phyloP scores from a whole-genome alignment of 2,797 vertebrate genomes.

The Acropternis orthonyx region DNA sequence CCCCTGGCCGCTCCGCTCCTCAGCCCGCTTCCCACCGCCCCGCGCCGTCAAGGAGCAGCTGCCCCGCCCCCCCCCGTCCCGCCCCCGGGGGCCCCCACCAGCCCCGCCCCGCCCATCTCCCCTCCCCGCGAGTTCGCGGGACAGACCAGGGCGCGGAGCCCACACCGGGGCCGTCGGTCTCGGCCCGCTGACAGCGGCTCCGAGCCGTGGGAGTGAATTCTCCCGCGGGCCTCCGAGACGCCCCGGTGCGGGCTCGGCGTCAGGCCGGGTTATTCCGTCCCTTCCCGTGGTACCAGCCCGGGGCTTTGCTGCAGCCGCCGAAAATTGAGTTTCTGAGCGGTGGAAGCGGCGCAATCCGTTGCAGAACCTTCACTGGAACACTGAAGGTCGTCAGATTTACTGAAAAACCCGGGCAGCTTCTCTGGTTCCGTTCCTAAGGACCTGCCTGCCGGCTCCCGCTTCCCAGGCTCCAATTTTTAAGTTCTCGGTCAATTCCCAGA shows the following conservation, averaged over 20 bases:
- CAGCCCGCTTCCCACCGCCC: neutral
- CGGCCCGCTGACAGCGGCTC: no score
- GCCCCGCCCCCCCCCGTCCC: neutral
- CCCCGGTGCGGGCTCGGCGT: fast-evolving
- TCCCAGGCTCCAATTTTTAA: neutral
- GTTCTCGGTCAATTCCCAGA: no score
- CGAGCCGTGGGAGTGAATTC: fast-evolving
- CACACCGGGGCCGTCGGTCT: fast-evolving
- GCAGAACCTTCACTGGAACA: neutral
- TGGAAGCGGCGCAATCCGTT: neutral
- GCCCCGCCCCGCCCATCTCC: neutral
- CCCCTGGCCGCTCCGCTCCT: neutral
- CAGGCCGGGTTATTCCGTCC: neutral
- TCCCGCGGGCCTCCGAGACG: neutral
- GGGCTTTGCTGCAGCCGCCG: neutral
- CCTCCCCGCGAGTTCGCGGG: neutral
- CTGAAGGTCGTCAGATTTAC: neutral
- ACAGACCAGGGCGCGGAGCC: fast-evolving
- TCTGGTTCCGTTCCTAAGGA: neutral
- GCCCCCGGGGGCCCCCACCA: neutral
- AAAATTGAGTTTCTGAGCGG: neutral
- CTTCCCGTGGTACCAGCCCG: neutral
- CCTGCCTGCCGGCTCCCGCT: neutral
- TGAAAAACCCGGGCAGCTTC: neutral
- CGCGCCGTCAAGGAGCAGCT: neutral